Percentiles rank a stretch among this genome's conserved stretches.
Conservation (phyloP, 2,888 invertebrate genomes). For the Brassicogethes aeneus region DNA sequence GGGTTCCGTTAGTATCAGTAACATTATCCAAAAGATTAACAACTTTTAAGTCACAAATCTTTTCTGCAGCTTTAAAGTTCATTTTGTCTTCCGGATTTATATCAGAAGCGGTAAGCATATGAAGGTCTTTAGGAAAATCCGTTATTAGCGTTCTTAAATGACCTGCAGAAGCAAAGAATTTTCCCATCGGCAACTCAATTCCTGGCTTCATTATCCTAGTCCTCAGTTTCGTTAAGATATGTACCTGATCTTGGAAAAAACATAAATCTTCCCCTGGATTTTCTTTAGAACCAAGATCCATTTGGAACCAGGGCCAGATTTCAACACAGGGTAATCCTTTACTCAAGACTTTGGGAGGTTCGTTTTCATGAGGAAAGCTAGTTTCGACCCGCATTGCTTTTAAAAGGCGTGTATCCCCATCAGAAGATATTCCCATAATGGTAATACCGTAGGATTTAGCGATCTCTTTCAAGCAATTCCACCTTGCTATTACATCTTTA, state of each 20-base stretch:
- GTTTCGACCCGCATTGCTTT: constrained; percentile 7
- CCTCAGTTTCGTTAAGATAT: background rate
- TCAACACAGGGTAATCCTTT: no score
- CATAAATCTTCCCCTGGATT: background rate
- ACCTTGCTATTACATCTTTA: constrained; percentile 11
- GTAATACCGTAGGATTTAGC: constrained; percentile 7
- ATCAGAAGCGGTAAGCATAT: background rate
- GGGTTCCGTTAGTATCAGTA: background rate
- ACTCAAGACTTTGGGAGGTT: no score
- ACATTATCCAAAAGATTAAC: no score
- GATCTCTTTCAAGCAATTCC: constrained; percentile 8
- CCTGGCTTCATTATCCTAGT: background rate
- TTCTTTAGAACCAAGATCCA: no score
- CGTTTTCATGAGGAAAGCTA: background rate
- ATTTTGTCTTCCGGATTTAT: constrained; percentile 15
- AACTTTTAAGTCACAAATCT: background rate
- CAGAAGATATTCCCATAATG: constrained; percentile 9
- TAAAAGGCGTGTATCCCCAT: constrained; percentile 9
- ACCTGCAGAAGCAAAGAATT: no score
- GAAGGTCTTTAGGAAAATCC: background rate
- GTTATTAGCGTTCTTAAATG: background rate
- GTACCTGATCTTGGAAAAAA: background rate
- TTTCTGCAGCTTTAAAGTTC: constrained; percentile 17
- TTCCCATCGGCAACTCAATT: background rate
- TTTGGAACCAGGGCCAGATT: no score